A percentile compares a stretch with the other conserved stretches of the same genome.
Conservation (phyloP, 2,113 vertebrate species). For the Stegastes partitus region DNA sequence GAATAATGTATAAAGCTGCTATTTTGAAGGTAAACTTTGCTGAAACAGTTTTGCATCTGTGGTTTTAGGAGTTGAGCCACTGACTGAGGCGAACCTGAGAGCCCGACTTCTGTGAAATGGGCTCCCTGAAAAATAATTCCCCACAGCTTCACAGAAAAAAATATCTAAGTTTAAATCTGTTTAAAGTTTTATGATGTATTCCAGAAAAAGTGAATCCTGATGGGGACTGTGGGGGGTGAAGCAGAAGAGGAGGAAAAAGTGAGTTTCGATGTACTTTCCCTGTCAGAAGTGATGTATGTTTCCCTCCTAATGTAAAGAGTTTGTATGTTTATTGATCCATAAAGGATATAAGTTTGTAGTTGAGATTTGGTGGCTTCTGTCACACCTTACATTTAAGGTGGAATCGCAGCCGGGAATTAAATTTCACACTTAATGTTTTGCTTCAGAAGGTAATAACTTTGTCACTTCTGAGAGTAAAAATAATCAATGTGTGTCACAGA, state of each 20-base stretch:
- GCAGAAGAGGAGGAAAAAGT: neutral
- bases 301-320: neutral
- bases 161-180: neutral
- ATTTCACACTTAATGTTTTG: conserved; percentile 37
- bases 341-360: neutral
- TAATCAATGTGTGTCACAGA: conserved; percentile 10
- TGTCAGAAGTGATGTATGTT: neutral
- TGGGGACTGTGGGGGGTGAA: neutral
- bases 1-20: conserved; percentile 11
- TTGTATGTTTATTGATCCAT: conserved; percentile 13
- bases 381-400: conserved; percentile 5
- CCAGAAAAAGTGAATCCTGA: neutral
- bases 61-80: neutral
- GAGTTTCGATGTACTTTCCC: neutral
- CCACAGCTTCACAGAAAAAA: neutral
- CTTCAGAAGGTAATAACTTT: conserved; percentile 21
- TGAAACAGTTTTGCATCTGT: neutral
- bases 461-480: conserved; percentile 19
- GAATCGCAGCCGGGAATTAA: neutral
- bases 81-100: neutral
- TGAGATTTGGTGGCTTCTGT: neutral
- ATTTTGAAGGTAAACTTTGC: neutral
- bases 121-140: neutral
- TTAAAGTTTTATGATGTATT: neutral
- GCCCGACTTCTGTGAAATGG: neutral